phyloP scores from a whole-genome alignment of 2,113 vertebrate genomes.

The Mystacornis crossleyi region DNA sequence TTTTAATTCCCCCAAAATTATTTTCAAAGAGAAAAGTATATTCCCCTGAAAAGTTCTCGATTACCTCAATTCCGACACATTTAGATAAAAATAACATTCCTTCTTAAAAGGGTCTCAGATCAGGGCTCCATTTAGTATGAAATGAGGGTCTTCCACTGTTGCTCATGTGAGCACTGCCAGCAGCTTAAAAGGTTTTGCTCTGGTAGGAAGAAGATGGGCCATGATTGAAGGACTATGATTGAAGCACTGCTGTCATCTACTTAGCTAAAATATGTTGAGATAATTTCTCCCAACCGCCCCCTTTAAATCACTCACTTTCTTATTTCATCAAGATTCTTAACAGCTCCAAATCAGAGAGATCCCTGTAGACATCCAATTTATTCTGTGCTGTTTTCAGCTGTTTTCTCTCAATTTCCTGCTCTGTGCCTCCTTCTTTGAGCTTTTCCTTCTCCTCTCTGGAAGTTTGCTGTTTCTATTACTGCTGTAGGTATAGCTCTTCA shows the following conservation, averaged over 20 bases:
- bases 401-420: neutral
- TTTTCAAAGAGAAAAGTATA: neutral
- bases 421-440: neutral
- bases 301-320: neutral
- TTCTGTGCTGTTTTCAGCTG: neutral
- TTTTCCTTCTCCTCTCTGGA: neutral
- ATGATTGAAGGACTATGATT: neutral
- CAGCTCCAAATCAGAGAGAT: neutral
- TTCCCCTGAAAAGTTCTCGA: neutral
- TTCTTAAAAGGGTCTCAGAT: neutral
- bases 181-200: neutral
- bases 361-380: neutral
- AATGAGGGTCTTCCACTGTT: neutral
- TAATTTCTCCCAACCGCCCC: neutral
- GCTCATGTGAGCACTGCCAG: neutral
- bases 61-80: neutral
- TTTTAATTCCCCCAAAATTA: neutral
- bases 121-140: neutral
- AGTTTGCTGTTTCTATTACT: neutral
- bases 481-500: neutral
- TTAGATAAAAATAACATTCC: neutral
- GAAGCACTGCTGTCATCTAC: neutral
- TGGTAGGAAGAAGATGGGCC: neutral
- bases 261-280: neutral
- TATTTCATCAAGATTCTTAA: neutral